Conservation (phyloP, 2,888 invertebrate genomes). For the Achlya flavicornis region DNA sequence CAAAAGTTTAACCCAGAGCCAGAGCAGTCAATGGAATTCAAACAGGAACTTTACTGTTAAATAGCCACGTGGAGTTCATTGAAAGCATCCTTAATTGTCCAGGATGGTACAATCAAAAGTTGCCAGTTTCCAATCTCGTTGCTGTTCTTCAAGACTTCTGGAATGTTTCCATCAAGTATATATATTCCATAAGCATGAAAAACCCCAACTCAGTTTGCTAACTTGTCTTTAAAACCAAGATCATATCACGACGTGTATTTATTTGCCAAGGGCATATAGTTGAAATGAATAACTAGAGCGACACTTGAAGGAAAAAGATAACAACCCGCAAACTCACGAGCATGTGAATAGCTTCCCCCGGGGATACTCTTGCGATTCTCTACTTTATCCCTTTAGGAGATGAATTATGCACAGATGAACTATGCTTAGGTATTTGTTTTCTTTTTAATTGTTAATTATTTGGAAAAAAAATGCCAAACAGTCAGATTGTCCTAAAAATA, state of each 20-base stretch:
- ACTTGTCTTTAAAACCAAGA: background rate
- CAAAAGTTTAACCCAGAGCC: background rate
- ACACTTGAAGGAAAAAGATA: background rate
- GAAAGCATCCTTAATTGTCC: background rate
- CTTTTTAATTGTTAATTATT: too few relatives aligned
- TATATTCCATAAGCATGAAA: background rate
- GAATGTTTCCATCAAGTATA: background rate
- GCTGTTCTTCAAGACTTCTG: background rate
- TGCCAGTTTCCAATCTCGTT: conserved; percentile 3
- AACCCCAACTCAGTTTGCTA: too few relatives aligned
- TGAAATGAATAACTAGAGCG: background rate
- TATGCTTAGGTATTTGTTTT: too few relatives aligned
- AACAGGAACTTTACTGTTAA: background rate
- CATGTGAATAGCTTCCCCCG: too few relatives aligned
- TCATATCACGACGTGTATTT: background rate
- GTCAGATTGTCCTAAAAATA: too few relatives aligned
- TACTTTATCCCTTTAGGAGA: too few relatives aligned
- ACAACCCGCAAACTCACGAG: background rate
- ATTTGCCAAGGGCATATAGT: background rate
- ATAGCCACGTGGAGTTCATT: background rate
- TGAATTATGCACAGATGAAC: too few relatives aligned
- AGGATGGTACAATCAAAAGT: conserved; percentile 1
- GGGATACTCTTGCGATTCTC: too few relatives aligned
- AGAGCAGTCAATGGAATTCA: background rate
- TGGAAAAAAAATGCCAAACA: too few relatives aligned